A percentile compares a stretch with the other conserved stretches of the same genome.
These are phyloP conservation scores for Epistrophe eligans DNA, from an alignment of 2,888 invertebrate genomes.

Conservation along the genomic window DNA sequence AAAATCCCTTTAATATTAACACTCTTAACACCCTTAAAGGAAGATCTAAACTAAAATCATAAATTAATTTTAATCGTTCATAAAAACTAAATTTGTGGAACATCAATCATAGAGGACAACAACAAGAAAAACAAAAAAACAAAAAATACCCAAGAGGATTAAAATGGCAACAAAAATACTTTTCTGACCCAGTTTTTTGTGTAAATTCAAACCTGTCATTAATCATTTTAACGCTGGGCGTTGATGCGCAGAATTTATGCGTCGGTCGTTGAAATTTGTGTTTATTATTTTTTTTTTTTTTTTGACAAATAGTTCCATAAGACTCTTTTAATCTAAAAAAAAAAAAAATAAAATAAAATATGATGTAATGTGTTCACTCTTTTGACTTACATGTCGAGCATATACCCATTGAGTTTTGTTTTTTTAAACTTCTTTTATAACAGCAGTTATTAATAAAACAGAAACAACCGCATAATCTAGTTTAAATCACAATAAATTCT, in stretches of 20 bases:
- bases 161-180: slow-evolving; percentile 29
- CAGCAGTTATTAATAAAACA: slow-evolving; percentile 26
- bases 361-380: slow-evolving; percentile 14
- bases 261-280: slow-evolving; percentile 30
- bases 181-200: slow-evolving; percentile 53
- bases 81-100: slow-evolving; percentile 53
- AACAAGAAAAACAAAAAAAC: not conserved
- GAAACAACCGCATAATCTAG: slow-evolving; percentile 53
- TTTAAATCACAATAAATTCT: slow-evolving; percentile 20
- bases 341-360: slow-evolving; percentile 5
- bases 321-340: not conserved
- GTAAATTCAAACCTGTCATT: slow-evolving; percentile 46
- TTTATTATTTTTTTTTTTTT: slow-evolving; percentile 6
- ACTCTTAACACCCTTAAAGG: not conserved
- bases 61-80: slow-evolving; percentile 54
- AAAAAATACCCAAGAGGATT: slow-evolving; percentile 10
- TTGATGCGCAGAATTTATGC: slow-evolving; percentile 41
- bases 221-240: slow-evolving; percentile 52
- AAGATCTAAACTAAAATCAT: slow-evolving; percentile 34
- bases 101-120: slow-evolving; percentile 55
- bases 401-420: not conserved
- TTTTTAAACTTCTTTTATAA: not conserved
- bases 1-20: not conserved
- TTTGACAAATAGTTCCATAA: slow-evolving; percentile 26
- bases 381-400: slow-evolving; percentile 1